phyloP scores from a whole-genome alignment of 2,888 invertebrate genomes.

The Rhagium mordax region DNA sequence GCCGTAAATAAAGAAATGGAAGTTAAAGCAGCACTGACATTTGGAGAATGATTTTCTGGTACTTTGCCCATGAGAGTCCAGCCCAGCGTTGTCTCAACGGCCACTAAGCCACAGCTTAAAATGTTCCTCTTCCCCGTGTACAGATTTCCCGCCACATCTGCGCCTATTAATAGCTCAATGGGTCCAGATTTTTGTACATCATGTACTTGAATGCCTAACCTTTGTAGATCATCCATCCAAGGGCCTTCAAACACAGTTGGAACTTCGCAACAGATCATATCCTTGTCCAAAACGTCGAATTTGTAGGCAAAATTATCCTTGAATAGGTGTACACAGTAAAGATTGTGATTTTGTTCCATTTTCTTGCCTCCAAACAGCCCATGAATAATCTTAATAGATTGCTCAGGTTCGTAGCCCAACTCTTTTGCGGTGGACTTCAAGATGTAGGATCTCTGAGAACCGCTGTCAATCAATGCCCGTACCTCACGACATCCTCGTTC shows the following conservation, averaged over 20 bases:
- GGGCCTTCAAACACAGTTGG: not conserved
- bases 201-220: not conserved
- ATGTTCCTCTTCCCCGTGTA: constrained; percentile 21
- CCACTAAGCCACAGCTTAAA: too few relatives aligned
- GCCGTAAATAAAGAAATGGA: too few relatives aligned
- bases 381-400: not conserved
- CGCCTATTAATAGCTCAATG: constrained; percentile 14
- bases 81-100: too few relatives aligned
- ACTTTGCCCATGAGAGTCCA: too few relatives aligned
- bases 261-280: not conserved
- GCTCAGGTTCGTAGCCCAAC: not conserved
- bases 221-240: not conserved
- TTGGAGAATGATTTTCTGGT: too few relatives aligned
- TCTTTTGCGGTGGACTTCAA: constrained; percentile 11
- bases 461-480: not conserved
- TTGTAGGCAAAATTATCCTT: not conserved
- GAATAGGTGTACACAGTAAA: not conserved
- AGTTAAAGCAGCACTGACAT: too few relatives aligned
- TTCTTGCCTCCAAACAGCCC: constrained; percentile 5
- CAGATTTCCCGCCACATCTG: constrained; percentile 3
- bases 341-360: not conserved
- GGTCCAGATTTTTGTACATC: not conserved
- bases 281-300: constrained; percentile 12
- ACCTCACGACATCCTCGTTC: not conserved
- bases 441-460: constrained; percentile 6